Evolutionary conservation across 2,113 vertebrate species (phyloP).

Genomic region (Trachemys scripta): DNA sequence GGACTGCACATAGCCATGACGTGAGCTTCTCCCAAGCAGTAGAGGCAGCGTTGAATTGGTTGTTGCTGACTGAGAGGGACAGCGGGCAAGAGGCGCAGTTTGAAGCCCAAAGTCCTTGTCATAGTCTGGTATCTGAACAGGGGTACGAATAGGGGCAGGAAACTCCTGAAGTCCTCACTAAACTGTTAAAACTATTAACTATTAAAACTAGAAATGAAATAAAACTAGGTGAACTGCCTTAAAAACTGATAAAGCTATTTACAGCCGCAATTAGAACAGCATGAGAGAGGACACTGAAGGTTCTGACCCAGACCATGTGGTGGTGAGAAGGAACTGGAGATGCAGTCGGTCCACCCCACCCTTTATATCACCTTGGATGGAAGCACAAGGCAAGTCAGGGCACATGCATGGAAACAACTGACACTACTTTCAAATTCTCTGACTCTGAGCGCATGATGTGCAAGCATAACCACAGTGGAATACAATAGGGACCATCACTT

Average conservation of each 20-base stretch:
- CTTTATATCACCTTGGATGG: background rate
- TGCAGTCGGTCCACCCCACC: background rate
- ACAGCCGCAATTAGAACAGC: background rate
- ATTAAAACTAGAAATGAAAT: background rate
- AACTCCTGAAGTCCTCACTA: background rate
- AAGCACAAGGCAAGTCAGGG: background rate
- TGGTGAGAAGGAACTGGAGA: background rate
- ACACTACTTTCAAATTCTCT: background rate
- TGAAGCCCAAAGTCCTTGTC: background rate
- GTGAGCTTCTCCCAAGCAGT: background rate
- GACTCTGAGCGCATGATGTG: background rate
- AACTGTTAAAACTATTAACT: background rate
- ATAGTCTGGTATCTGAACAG: background rate
- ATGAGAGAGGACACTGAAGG: background rate
- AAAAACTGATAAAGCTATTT: background rate
- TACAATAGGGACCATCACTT: background rate
- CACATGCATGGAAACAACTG: background rate
- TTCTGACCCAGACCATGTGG: background rate
- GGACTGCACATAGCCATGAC: no score
- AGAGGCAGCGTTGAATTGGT: background rate
- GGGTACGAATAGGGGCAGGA: background rate
- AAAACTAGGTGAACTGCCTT: background rate
- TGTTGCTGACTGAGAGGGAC: background rate
- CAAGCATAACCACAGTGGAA: background rate
- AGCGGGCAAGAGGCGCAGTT: background rate